Base-by-base conservation (phyloP, 2,113 vertebrate species). In the Glareola pratincola region DNA sequence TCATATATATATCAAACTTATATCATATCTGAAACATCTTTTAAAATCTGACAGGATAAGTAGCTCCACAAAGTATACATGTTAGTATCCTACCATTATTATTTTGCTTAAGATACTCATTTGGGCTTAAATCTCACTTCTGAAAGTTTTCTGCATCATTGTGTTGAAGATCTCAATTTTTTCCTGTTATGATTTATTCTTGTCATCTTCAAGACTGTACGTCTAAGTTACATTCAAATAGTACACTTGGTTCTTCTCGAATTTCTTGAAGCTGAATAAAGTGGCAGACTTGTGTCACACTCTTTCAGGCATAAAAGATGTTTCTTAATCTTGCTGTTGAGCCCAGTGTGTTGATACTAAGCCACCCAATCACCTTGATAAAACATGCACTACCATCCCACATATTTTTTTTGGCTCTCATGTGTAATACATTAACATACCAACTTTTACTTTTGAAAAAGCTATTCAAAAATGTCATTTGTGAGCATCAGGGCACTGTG, bases 361-460 rank as follows among this genome's bases (percentile, higher is more conserved):
- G 48, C 41, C 80, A 95, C 82, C 34, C 94, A 94, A 66, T 39
- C 15, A 77, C 34, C 60, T 26, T 91, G 78, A 88, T 85, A 81
- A 96, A 96, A 71, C 34, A 84, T 29, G 5, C 39, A 15, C 60
- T 84, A 75, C 9, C 36, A 45, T 43, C 32, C 22, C 50, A 50
- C 30, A 39, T 95, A 41, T 62, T 88, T 84, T 81, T 86, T 37
- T 77, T 71, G 27, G 5, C 56, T 90, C 30, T 94, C 27, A 19
- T n/a, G 36, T 78, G 47, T 74, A 62, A 82, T 39, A 39, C 10
- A 48, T 77, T 74, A 85, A 21, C 75, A 89, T 83, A 64, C 23
- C 43, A 94, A 56, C 24, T 69, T 91, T 93, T 94, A 62, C 32
- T 79, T 94, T 95, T 76, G 24, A 87, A 85, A 80, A 88, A 88